Evolutionary conservation across 2,888 invertebrate species (phyloP).

Genomic region (Pegoplata infirma): DNA sequence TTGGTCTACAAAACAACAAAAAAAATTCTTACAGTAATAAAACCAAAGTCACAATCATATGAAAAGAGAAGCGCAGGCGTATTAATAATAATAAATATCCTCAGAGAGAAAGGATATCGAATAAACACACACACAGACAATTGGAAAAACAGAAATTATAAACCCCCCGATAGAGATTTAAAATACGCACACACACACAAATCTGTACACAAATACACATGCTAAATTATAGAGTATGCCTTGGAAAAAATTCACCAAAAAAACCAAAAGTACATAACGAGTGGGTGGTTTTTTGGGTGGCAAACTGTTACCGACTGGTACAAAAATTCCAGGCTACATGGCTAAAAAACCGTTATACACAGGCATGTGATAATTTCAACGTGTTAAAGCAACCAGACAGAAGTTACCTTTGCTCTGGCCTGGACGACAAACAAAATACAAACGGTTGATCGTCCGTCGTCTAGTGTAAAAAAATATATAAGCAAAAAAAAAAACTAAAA

Average conservation of each 20-base stretch:
- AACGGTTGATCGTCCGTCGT: slow-evolving; percentile 75
- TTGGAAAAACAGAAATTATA: neutral
- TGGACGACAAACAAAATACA: slow-evolving; percentile 76
- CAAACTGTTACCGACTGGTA: slow-evolving; percentile 64
- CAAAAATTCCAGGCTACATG: slow-evolving; percentile 71
- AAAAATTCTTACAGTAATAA: slow-evolving; percentile 20
- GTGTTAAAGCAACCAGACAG: slow-evolving; percentile 74
- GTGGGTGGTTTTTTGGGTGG: slow-evolving; percentile 50
- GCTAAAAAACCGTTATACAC: slow-evolving; percentile 63
- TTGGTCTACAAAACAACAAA: neutral
- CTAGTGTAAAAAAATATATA: slow-evolving; percentile 66
- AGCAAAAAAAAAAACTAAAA: slow-evolving; percentile 20
- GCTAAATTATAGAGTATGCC: slow-evolving; percentile 11
- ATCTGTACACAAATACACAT: slow-evolving; percentile 1
- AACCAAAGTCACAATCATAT: slow-evolving; percentile 18
- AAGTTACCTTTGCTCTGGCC: slow-evolving; percentile 79
- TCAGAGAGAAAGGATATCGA: slow-evolving; percentile 19
- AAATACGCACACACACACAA: neutral
- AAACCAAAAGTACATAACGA: slow-evolving; percentile 52
- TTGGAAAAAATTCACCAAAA: slow-evolving; percentile 17
- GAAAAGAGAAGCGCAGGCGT: slow-evolving; percentile 37
- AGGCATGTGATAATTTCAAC: slow-evolving; percentile 65
- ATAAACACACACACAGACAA: neutral
- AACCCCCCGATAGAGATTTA: neutral
- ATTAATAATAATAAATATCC: neutral